phyloP scores from a whole-genome alignment of 1,140 invertebrate genomes.

The Drosophila quadrilineata region DNA sequence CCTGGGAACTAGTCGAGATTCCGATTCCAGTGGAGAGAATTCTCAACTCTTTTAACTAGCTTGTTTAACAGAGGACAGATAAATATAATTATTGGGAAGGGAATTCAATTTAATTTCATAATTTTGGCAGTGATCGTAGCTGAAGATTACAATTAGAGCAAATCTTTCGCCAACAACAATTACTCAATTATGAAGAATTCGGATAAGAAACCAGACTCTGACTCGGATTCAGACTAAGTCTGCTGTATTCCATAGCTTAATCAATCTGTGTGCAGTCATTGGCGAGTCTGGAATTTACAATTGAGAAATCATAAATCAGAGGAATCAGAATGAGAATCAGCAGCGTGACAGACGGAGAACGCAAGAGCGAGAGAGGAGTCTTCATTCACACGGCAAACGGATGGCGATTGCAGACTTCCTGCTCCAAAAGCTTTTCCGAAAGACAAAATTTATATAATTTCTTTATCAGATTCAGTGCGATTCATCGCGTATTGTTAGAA shows the following conservation, averaged over 20 bases:
- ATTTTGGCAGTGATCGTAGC: conserved; percentile 57
- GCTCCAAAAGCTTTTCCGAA: conserved; percentile 51
- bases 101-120: conserved; percentile 6
- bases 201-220: too few species aligned
- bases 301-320: conserved; percentile 15
- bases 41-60: conserved; percentile 24
- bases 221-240: background rate
- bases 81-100: conserved; percentile 49
- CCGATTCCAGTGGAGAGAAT: too few species aligned
- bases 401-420: conserved; percentile 67
- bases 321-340: too few species aligned
- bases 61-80: conserved; percentile 13
- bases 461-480: conserved; percentile 66
- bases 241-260: conserved; percentile 31
- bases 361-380: conserved; percentile 9
- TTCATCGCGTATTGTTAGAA: conserved; percentile 51
- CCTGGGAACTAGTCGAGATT: too few species aligned
- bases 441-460: conserved; percentile 73
- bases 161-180: conserved; percentile 42
- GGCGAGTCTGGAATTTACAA: conserved; percentile 3
- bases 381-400: conserved; percentile 53
- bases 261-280: conserved; percentile 40
- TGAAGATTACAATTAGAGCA: conserved; percentile 64
- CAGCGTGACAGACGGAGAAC: conserved; percentile 8
- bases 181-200: conserved; percentile 52